phyloP scores from a whole-genome alignment of 1,140 invertebrate species.

The Glossosoma conforme region DNA sequence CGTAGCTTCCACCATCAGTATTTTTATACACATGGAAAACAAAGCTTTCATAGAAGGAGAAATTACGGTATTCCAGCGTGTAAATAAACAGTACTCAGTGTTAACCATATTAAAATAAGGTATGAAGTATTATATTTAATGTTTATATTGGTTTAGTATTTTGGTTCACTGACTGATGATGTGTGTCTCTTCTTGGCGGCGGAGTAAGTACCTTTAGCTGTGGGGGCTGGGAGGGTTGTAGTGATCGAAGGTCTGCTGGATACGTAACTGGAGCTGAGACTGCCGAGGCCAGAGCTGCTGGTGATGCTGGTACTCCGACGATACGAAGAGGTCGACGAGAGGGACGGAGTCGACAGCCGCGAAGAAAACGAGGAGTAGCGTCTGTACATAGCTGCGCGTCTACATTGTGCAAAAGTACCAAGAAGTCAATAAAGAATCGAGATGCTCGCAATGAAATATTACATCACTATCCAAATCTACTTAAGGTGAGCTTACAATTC shows the following conservation, averaged over 20 bases:
- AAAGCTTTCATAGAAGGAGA: no score
- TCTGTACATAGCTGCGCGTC: conserved; percentile 22
- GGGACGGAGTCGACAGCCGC: conserved; percentile 16
- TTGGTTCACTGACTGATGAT: no score
- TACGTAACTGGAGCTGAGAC: neutral
- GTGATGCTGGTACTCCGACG: conserved; percentile 6
- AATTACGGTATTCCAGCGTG: no score
- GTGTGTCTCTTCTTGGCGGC: neutral
- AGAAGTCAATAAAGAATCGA: neutral
- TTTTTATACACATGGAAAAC: no score
- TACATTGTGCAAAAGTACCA: conserved; percentile 6
- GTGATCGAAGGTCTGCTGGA: no score
- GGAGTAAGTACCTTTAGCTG: conserved; percentile 10
- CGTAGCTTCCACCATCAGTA: no score
- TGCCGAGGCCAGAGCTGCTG: neutral
- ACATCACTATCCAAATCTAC: no score
- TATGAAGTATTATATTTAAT: neutral
- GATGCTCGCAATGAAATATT: no score
- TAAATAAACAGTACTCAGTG: no score
- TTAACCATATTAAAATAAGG: no score
- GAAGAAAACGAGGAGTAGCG: conserved; percentile 29
- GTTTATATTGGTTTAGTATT: no score
- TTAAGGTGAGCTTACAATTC: no score
- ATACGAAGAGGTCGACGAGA: conserved; percentile 19
- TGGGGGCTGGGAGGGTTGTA: neutral